Base-by-base conservation (phyloP, 1,140 invertebrate genomes). In the Acromyrmex echinatior region DNA sequence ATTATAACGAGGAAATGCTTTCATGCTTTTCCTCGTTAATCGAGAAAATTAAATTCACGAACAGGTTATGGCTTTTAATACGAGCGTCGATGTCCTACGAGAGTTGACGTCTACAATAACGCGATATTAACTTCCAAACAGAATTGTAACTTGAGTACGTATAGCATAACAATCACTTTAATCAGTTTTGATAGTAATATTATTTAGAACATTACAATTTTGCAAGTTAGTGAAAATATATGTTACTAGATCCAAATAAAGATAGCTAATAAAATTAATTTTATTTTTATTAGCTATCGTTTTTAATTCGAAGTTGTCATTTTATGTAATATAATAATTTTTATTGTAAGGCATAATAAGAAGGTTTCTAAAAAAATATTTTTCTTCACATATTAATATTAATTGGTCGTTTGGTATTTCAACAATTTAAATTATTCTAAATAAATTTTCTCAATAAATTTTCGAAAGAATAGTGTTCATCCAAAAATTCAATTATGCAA, bases 1-100 rank as follows among this genome's bases (percentile, higher is more conserved):
- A 80, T 56, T 68, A 76, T 90, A 87, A 90, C 88, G 88, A 90
- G 89, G 62, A 90, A 90, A 76, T 60, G 88, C 74, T 90, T 90
- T 85, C 89, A 87, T 81, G 78, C 84, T 90, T 87, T 86, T 81
- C 79, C 89, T 66, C 68, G 60, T 86, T 80, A 58, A 79, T 76
- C 63, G 53, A 35, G 79, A 81, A 49, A n/a, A 68, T 45, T 71
- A 68, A 77, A 89, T 77, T 86, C 51, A n/a, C 87, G 51, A 90
- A 86, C 62, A 68, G 49, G 63, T 62, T 79, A 63, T 58, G 10
- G 77, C 63, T 63, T 79, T 71, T 65, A 53, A 79, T 80, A 70
- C 12, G 65, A 71, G 21, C 39, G 16, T 49, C 35, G 79, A 81
- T 73, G 31, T 73, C 35, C 79, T 68, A 18, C 21, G 51, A 81